A percentile compares a stretch with the other conserved stretches of the same genome.
These are phyloP conservation scores for Lymantria dispar DNA, from an alignment of 2,888 invertebrate genomes.

Conservation along the genomic window DNA sequence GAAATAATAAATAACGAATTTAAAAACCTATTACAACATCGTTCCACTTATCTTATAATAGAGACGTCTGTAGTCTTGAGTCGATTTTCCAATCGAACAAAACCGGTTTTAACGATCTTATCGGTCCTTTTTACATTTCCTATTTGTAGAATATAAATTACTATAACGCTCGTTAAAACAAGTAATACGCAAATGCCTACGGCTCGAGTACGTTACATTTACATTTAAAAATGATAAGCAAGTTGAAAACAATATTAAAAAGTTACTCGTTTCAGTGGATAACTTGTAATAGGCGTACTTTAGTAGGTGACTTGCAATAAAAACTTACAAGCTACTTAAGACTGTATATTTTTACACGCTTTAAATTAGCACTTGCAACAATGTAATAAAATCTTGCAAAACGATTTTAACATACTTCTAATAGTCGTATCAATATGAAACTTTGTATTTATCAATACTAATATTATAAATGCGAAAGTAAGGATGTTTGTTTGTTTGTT, in stretches of 20 bases:
- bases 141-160: not conserved
- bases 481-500: too few species aligned
- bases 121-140: not conserved
- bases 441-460: too few species aligned
- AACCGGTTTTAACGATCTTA: conserved; percentile 1
- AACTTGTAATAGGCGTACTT: not conserved
- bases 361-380: too few species aligned
- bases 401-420: too few species aligned
- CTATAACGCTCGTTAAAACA: not conserved
- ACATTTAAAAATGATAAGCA: not conserved
- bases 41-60: conserved; percentile 18
- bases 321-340: too few species aligned
- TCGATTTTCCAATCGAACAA: conserved; percentile 5
- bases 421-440: too few species aligned
- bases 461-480: too few species aligned
- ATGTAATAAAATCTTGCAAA: too few species aligned
- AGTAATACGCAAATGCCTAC: not conserved
- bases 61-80: conserved; percentile 1
- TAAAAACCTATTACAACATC: conserved; percentile 23
- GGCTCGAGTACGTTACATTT: not conserved
- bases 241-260: not conserved
- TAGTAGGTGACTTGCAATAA: too few species aligned
- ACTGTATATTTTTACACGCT: too few species aligned
- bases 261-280: not conserved
- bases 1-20: conserved; percentile 22